phyloP scores from a whole-genome alignment of 1,140 invertebrate genomes.

The Dreissena rostriformis region DNA sequence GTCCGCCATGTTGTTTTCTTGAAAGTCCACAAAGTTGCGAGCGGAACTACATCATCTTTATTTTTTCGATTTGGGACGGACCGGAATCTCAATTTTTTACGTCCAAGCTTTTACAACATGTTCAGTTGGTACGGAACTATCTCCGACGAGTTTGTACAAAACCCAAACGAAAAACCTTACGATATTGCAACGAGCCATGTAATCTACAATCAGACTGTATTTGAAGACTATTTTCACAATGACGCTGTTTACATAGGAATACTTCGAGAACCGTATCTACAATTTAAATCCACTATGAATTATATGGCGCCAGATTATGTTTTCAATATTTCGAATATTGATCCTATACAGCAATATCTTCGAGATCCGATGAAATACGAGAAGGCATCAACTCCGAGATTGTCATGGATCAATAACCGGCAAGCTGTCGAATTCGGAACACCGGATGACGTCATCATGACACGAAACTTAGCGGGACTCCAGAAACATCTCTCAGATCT shows the following conservation, averaged over 20 bases:
- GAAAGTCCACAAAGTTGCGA: conserved; percentile 74
- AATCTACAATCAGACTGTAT: conserved; percentile 61
- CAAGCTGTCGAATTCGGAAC: conserved; percentile 68
- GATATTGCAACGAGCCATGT: conserved; percentile 72
- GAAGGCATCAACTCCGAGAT: not conserved
- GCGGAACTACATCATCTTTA: conserved; percentile 70
- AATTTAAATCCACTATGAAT: conserved; percentile 70
- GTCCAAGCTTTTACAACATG: conserved; percentile 58
- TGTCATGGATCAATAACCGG: conserved; percentile 64
- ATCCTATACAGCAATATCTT: conserved; percentile 61
- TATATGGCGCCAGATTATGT: conserved; percentile 54
- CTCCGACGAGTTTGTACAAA: conserved; percentile 28
- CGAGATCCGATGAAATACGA: conserved; percentile 57
- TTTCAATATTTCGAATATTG: conserved; percentile 50
- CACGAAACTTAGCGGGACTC: conserved; percentile 50
- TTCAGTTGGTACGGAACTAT: conserved; percentile 50
- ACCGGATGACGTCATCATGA: conserved; percentile 32
- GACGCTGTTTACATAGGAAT: conserved; percentile 70
- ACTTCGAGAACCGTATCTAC: conserved; percentile 69
- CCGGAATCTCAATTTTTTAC: conserved; percentile 64
- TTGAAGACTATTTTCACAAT: conserved; percentile 57
- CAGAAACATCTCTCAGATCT: conserved; percentile 60
- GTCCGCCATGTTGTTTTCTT: conserved; percentile 67
- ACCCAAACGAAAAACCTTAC: conserved; percentile 49
- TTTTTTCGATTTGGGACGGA: conserved; percentile 66